Conservation (phyloP, 1,140 invertebrate species). For the Neelides sp. region DNA sequence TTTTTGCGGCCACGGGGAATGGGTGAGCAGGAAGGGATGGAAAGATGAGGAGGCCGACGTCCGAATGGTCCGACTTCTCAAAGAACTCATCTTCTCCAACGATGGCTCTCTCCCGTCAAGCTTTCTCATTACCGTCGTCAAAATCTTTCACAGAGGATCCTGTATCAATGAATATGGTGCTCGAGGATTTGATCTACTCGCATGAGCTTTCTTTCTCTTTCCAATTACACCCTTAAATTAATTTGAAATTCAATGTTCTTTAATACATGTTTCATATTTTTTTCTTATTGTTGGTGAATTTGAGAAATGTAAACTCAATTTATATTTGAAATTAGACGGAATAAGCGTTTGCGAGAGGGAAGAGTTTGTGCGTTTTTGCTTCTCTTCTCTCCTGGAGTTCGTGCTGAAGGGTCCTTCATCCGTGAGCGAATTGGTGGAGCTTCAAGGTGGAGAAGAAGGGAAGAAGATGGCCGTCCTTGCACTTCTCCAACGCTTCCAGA, state of each 20-base stretch:
- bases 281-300: not conserved
- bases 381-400: conserved; percentile 89
- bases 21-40: conserved; percentile 29
- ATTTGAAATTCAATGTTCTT: not conserved
- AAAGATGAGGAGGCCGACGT: conserved; percentile 30
- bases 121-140: conserved; percentile 28
- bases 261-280: not conserved
- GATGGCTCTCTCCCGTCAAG: conserved; percentile 21
- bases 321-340: conserved; percentile 45
- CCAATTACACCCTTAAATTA: not conserved
- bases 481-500: conserved; percentile 78
- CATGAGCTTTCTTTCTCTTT: not conserved
- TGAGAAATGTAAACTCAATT: not conserved
- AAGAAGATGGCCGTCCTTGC: conserved; percentile 72
- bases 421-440: conserved; percentile 50
- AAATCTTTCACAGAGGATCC: conserved; percentile 30
- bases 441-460: conserved; percentile 35
- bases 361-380: conserved; percentile 91
- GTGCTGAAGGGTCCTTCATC: conserved; percentile 43
- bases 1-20: conserved; percentile 25
- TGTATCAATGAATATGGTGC: conserved; percentile 30
- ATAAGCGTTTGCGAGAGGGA: conserved; percentile 71
- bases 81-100: conserved; percentile 27
- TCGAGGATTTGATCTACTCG: too few species aligned
- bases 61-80: conserved; percentile 26